Evolutionary conservation across 2,888 invertebrate species (phyloP), one percentile per base, ranked within the genome.

Genomic region (Seira musarum): DNA sequence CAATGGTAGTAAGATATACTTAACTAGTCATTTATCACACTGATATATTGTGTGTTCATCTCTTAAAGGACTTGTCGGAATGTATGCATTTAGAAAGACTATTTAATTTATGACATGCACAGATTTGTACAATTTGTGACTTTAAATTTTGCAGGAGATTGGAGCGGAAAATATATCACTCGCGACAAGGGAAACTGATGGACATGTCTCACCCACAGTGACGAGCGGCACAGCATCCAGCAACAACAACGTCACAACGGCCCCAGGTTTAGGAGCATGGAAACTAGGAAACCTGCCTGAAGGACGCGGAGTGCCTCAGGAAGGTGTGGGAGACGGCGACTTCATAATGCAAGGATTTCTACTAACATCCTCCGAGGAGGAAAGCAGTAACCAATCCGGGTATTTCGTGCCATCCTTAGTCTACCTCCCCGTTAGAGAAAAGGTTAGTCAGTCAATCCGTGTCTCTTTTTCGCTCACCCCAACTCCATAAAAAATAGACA

Each of bases 311-410:
- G 87, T 89, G 79, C 88, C 89, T n/a, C 88, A 88, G 82, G 87
- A 87, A 74, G 87, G 80, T 86, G 82, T 87, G 63, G 79, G 75
- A 30, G 87, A 87, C 21, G 88, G 88, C 10, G 87, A 88, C 75
- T 94, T 94, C 88, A 93, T 95, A 86, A 97, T 97, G 96, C 97
- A 97, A 91, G 95, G 97, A 79, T 98, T 97, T 90, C 92, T 96
- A 87, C 91, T 96, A 60, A 85, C 83, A 19, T 83, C 81, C 22
- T 82, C 84, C 21, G 87, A 85, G 60, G 85, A 85, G 60, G 80
- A 80, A 61, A 83, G 80, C 63, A 85, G 81, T 65, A 84, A 83
- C 71, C 78, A 85, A 82, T 86, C 87, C 81, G 89, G 88, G 82
- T 93, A 93, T 89, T 94, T 97, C 90, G 93, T 96, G 88, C 95